These are phyloP conservation scores for Pseudochaenichthys georgianus DNA, from an alignment of 2,797 vertebrate species.

Conservation along the genomic window DNA sequence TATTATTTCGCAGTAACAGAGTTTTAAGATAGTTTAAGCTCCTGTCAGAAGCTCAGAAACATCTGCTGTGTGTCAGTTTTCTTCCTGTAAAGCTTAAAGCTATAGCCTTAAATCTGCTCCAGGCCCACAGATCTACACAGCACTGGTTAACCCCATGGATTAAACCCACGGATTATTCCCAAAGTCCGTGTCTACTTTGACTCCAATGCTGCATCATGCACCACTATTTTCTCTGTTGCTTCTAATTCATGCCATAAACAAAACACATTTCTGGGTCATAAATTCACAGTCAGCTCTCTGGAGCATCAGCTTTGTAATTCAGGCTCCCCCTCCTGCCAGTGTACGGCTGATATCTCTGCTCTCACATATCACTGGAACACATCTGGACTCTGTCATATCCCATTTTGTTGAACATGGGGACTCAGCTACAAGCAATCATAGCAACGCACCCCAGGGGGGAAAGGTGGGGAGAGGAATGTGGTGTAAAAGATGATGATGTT, in stretches of 20 bases:
- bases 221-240: constrained; percentile 44
- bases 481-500: constrained; percentile 33
- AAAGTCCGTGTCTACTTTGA: constrained; percentile 39
- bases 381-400: constrained; percentile 76
- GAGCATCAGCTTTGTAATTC: constrained; percentile 66
- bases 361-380: constrained; percentile 51
- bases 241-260: constrained; percentile 77
- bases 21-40: constrained; percentile 44
- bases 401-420: constrained; percentile 53
- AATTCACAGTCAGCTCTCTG: constrained; percentile 66
- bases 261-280: constrained; percentile 79
- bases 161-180: constrained; percentile 72
- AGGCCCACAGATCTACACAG: constrained; percentile 47
- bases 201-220: constrained; percentile 30
- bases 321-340: constrained; percentile 23
- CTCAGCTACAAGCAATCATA: constrained; percentile 48
- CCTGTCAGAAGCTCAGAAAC: constrained; percentile 47
- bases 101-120: constrained; percentile 49
- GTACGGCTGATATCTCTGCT: constrained; percentile 42
- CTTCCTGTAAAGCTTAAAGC: constrained; percentile 56
- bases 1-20: constrained; percentile 28
- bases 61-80: constrained; percentile 59
- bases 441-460: constrained; percentile 25
- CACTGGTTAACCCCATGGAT: constrained; percentile 58
- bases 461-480: constrained; percentile 5